Base-by-base conservation (phyloP, 1,140 invertebrate genomes). In the Penaeus vannamei region DNA sequence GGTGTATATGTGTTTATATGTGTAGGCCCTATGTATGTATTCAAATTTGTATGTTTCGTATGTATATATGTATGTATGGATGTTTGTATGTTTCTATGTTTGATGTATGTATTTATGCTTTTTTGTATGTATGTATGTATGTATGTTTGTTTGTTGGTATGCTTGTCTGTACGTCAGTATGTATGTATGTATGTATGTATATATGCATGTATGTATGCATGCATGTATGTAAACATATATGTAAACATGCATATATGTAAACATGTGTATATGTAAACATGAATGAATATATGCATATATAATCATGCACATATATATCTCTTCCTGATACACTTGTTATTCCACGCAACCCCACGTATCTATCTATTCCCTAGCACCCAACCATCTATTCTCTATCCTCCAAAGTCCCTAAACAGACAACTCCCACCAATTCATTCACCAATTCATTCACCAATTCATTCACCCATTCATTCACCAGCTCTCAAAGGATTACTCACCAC, bases 1-100 rank as follows among this genome's bases (percentile, higher is more conserved):
- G n/a, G 64, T 69, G 29, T 69, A 69, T 69, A 69, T 7, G 29
- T 69, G 29, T 69, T 26, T 69, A 69, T 69, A 69, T 69, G 29
- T 69, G 29, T 69, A 69, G 3, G n/a, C 3, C 3, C n/a, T 69
- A 69, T 17, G 29, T 69, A 69, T 17, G 29, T 69, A 69, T 69
- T 26, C 29, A 69, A 26, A 19, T 69, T n/a, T 69, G 19, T 69
- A 69, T 69, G 64, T 69, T 69, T n/a, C 19, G 19, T 7, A 69
- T 4, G 5, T 7, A 19, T 69, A 22, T 19, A 69, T 19, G 29
- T 19, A 69, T 69, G 29, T 69, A 69, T 69, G 29, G 10, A 69
- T 10, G 20, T 29, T 29, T 69, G 12, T 26, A 69, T 69, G 66
- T 14, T 23, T 69, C 0, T 3, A 29, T 69, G 66, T 17, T 23